Percentiles rank a stretch among this genome's conserved stretches.
Conservation (phyloP, 2,888 invertebrate species). For the Perizoma flavofasciatum region DNA sequence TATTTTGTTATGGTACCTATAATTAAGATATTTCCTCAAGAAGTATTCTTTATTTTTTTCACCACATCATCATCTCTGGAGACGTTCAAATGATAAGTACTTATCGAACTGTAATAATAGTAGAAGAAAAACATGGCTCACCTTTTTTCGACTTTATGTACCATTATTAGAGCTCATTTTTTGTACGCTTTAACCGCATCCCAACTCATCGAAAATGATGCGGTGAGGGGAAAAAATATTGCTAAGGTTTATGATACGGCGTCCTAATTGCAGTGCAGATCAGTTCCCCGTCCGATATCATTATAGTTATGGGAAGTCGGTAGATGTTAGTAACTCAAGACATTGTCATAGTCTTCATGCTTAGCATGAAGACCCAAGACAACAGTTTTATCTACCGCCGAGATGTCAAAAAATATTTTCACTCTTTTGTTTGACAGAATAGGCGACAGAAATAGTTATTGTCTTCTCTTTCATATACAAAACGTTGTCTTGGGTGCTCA, state of each 20-base stretch:
- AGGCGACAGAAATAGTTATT: too few species aligned
- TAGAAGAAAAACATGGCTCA: constrained; percentile 3
- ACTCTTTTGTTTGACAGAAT: too few species aligned
- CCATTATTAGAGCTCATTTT: constrained; percentile 18
- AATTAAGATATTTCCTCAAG: too few species aligned
- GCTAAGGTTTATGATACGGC: constrained; percentile 11
- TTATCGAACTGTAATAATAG: constrained; percentile 15
- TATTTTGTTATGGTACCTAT: too few species aligned
- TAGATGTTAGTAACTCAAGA: too few species aligned
- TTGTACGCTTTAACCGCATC: constrained; percentile 21
- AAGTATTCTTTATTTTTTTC: neutral
- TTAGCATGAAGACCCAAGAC: too few species aligned
- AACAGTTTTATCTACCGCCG: too few species aligned
- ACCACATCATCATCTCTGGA: constrained; percentile 11
- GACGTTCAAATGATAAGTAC: constrained; percentile 4
- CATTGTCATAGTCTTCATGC: too few species aligned
- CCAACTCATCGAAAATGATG: constrained; percentile 15
- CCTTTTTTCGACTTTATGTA: constrained; percentile 18
- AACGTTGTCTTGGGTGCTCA: too few species aligned
- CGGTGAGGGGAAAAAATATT: constrained; percentile 15
- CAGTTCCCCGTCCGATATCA: neutral
- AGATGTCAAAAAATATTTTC: too few species aligned
- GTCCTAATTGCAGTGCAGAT: constrained; percentile 6
- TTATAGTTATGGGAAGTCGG: too few species aligned
- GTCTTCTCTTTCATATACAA: too few species aligned